Percentiles rank a stretch among this genome's conserved stretches.
phyloP scores from a whole-genome alignment of 1,140 invertebrate genomes.

The Drosophila sucinea region DNA sequence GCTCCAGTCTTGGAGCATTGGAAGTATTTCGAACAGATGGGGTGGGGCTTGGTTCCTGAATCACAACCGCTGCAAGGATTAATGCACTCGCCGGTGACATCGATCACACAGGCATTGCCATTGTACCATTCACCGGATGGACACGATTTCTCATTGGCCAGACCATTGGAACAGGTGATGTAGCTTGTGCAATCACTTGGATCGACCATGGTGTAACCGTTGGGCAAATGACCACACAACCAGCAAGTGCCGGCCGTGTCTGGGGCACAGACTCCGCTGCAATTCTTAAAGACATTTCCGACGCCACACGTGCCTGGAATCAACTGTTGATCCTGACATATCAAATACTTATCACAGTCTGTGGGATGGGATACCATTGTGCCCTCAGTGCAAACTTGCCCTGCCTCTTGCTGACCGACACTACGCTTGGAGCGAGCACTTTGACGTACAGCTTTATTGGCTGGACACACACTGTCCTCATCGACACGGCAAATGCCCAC shows the following conservation, averaged over 20 bases:
- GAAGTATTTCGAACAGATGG: conserved; percentile 69
- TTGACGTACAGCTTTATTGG: conserved; percentile 26
- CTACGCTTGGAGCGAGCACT: conserved; percentile 38
- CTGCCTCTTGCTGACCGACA: conserved; percentile 4
- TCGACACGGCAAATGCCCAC: conserved; percentile 47
- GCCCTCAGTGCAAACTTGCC: conserved; percentile 52
- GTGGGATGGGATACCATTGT: conserved; percentile 49
- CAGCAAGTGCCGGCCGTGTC: conserved; percentile 57
- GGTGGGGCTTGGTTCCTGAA: conserved; percentile 57
- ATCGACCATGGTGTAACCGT: conserved; percentile 50
- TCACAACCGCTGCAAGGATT: conserved; percentile 60
- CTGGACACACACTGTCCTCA: conserved; percentile 28
- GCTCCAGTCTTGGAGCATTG: conserved; percentile 55
- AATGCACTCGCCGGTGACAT: conserved; percentile 59
- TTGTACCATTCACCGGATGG: conserved; percentile 53
- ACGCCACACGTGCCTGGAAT: conserved; percentile 52
- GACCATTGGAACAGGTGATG: conserved; percentile 49
- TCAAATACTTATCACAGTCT: conserved; percentile 66
- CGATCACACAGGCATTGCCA: conserved; percentile 40
- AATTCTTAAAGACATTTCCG: conserved; percentile 61
- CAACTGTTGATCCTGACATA: conserved; percentile 52
- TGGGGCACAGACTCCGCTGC: conserved; percentile 41
- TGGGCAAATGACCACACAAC: conserved; percentile 57
- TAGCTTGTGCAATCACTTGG: conserved; percentile 57
- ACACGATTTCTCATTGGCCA: conserved; percentile 43